A percentile compares a stretch with the other conserved stretches of the same genome.
Evolutionary conservation across 2,888 invertebrate species (phyloP).

Genomic region (Carcina quercana): DNA sequence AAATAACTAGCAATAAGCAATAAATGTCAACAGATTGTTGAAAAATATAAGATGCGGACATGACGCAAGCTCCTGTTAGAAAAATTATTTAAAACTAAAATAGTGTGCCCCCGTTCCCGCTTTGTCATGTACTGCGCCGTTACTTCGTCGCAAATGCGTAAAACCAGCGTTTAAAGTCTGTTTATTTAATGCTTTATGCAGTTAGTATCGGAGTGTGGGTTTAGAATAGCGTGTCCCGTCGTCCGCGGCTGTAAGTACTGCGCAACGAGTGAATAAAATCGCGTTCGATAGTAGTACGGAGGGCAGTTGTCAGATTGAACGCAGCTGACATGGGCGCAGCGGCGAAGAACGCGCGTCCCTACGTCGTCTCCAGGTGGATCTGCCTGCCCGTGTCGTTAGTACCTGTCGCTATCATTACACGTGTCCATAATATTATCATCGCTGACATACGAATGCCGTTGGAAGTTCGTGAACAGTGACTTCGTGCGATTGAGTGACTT

Average conservation of each 20-base stretch:
- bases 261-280: slow-evolving; percentile 65
- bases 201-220: slow-evolving; percentile 49
- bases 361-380: slow-evolving; percentile 68
- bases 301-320: slow-evolving; percentile 51
- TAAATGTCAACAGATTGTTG: neutral
- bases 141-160: slow-evolving; percentile 36
- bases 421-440: neutral
- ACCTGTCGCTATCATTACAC: slow-evolving; percentile 12
- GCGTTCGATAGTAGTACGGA: slow-evolving; percentile 42
- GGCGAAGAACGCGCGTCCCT: slow-evolving; percentile 64
- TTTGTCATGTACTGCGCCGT: slow-evolving; percentile 13
- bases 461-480: neutral
- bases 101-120: slow-evolving; percentile 2
- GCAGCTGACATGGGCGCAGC: slow-evolving; percentile 64
- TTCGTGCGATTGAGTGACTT: neutral
- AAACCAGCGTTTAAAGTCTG: slow-evolving; percentile 33
- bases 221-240: slow-evolving; percentile 51
- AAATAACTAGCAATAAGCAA: too few species aligned
- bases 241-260: slow-evolving; percentile 32
- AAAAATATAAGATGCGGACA: too few species aligned
- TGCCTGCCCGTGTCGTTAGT: slow-evolving; percentile 63
- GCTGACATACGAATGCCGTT: neutral
- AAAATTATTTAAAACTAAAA: too few species aligned
- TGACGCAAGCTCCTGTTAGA: too few species aligned
- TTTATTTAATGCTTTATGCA: slow-evolving; percentile 42